Percentiles rank a stretch among this genome's conserved stretches.
These are phyloP conservation scores for Atopsyche davidsoni DNA, from an alignment of 1,140 invertebrate species.

Conservation along the genomic window DNA sequence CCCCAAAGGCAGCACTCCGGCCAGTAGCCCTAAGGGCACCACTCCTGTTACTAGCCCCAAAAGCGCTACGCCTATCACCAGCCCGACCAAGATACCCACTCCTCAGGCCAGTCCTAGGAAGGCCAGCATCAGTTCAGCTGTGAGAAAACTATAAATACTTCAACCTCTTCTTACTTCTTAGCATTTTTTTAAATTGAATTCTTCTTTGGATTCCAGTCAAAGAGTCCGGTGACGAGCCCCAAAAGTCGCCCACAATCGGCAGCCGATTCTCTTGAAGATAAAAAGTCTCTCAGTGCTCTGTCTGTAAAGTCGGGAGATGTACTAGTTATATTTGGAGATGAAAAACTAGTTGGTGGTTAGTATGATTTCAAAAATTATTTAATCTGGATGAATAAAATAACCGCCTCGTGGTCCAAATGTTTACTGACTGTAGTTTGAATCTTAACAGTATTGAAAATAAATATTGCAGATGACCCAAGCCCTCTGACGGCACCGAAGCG, in stretches of 20 bases:
- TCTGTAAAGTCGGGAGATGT: background rate
- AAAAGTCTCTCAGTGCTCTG: slow-evolving; percentile 20
- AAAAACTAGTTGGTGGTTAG: too few relatives aligned
- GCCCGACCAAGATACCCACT: slow-evolving; percentile 5
- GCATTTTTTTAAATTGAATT: too few relatives aligned
- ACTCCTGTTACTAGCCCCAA: slow-evolving; percentile 8
- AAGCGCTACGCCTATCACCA: slow-evolving; percentile 7
- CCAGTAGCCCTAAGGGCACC: background rate
- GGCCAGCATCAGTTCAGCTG: too few relatives aligned
- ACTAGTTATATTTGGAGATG: too few relatives aligned
- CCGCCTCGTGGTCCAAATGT: too few relatives aligned
- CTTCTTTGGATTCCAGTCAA: too few relatives aligned
- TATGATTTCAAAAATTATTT: background rate
- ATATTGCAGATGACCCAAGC: slow-evolving; percentile 31
- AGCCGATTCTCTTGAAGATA: slow-evolving; percentile 16
- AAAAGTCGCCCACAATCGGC: slow-evolving; percentile 2
- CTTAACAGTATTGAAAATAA: too few relatives aligned
- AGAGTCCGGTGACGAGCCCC: slow-evolving; percentile 17
- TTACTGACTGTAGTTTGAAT: too few relatives aligned
- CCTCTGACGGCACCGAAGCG: slow-evolving; percentile 36
- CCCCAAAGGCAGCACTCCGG: slow-evolving; percentile 1
- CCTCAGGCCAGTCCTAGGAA: slow-evolving; percentile 12
- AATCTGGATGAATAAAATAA: background rate
- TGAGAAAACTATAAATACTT: too few relatives aligned
- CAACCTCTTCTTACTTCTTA: too few relatives aligned